These are phyloP conservation scores for Bibio marci DNA, from an alignment of 2,888 invertebrate genomes.

Conservation along the genomic window DNA sequence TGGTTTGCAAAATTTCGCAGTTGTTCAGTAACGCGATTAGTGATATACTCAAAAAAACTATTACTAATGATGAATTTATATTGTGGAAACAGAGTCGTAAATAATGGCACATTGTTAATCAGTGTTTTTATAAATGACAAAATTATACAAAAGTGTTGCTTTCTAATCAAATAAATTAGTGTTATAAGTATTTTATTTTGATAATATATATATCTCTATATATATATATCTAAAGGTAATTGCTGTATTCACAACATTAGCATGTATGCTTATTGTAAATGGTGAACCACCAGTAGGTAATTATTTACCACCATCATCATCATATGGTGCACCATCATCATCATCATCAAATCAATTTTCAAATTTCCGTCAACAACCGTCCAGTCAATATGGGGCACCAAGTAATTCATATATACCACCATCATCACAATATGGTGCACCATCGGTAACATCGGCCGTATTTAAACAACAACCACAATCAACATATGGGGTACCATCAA, in stretches of 20 bases:
- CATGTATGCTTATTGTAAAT: slow-evolving; percentile 20
- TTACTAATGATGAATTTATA: no score
- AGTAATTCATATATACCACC: slow-evolving; percentile 19
- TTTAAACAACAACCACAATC: slow-evolving; percentile 23
- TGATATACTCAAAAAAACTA: no score
- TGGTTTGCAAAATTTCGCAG: no score
- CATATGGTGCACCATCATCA: slow-evolving; percentile 21
- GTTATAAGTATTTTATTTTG: no score
- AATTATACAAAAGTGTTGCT: no score
- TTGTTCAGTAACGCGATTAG: no score
- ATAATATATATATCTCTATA: slow-evolving; percentile 2
- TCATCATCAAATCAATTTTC: neutral
- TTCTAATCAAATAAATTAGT: no score
- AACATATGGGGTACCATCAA: slow-evolving; percentile 20
- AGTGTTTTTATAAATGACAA: no score
- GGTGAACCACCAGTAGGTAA: slow-evolving; percentile 28
- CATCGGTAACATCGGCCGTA: slow-evolving; percentile 33
- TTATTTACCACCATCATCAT: slow-evolving; percentile 28
- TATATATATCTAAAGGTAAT: slow-evolving; percentile 17
- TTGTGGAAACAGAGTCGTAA: no score
- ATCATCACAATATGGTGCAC: slow-evolving; percentile 34
- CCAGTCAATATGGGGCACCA: slow-evolving; percentile 29
- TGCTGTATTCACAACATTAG: slow-evolving; percentile 24
- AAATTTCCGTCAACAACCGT: slow-evolving; percentile 17
- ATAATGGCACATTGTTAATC: no score